phyloP scores from a whole-genome alignment of 2,113 vertebrate genomes.

The Tychaedon coryphoeus region DNA sequence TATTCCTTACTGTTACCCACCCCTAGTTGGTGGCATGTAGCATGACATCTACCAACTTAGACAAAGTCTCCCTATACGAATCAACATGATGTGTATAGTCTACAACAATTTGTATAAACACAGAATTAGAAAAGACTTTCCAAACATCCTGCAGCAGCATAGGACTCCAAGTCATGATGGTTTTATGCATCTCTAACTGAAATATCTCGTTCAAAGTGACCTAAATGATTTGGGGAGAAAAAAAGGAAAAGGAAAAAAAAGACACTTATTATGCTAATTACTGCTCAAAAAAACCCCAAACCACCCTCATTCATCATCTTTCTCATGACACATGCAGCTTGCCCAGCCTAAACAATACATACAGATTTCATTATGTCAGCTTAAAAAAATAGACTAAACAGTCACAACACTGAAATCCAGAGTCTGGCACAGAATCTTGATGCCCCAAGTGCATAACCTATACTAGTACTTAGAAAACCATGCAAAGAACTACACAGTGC shows the following conservation, averaged over 20 bases:
- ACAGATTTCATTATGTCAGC: neutral
- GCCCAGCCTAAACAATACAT: neutral
- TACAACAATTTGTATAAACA: neutral
- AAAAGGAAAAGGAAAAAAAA: accelerated
- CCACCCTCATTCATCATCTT: neutral
- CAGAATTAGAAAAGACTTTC: neutral
- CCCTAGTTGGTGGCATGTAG: neutral
- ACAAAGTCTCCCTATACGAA: neutral
- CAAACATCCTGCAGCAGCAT: neutral
- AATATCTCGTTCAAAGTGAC: neutral
- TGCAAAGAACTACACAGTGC: neutral
- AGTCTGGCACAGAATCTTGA: neutral
- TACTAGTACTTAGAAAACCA: neutral
- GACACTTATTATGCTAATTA: neutral
- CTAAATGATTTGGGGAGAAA: neutral
- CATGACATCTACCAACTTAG: neutral
- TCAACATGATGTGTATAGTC: neutral
- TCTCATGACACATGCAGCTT: neutral
- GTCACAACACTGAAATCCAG: neutral
- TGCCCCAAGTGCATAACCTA: neutral
- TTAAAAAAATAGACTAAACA: neutral
- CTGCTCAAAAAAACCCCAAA: neutral
- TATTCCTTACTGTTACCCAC: neutral
- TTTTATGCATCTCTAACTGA: neutral
- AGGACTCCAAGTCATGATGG: neutral